Conservation (phyloP, 64 coral and sea anemone genomes). For the Pocillopora damicornis region DNA sequence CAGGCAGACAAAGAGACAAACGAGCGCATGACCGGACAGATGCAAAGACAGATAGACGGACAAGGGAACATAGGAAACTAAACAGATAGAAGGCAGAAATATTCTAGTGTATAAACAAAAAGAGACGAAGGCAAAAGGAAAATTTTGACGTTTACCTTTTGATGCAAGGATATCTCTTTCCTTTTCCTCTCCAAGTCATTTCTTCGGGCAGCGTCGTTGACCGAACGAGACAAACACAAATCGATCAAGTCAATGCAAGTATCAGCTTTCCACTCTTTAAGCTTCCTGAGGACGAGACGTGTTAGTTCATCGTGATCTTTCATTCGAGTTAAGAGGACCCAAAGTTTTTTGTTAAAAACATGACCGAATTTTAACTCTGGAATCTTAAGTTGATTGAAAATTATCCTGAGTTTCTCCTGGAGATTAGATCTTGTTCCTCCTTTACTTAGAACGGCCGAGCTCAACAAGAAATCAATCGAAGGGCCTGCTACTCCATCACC, state of each 20-base stretch:
- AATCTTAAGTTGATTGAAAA: conserved; percentile 49
- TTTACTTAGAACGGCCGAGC: conserved; percentile 68
- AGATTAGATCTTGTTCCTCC: conserved; percentile 43
- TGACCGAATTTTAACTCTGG: conserved; percentile 56
- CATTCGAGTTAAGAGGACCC: conserved; percentile 74
- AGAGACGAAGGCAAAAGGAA: background rate
- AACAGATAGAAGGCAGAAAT: background rate
- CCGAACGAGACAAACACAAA: conserved; percentile 62
- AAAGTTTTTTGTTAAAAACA: conserved; percentile 67
- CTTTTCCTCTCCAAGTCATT: conserved; percentile 60
- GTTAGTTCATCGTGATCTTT: conserved; percentile 65
- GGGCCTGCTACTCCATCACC: conserved; percentile 50
- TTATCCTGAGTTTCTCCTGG: conserved; percentile 22
- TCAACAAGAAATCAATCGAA: conserved; percentile 76
- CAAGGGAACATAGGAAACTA: background rate
- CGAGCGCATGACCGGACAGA: background rate
- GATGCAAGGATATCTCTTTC: conserved; percentile 65
- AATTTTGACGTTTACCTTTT: conserved; percentile 53
- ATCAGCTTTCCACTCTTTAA: conserved; percentile 69
- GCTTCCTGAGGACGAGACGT: conserved; percentile 55
- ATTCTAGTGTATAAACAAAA: background rate
- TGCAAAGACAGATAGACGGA: background rate
- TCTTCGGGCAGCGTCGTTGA: conserved; percentile 44
- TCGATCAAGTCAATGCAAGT: conserved; percentile 63
- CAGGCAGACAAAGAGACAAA: background rate